A percentile compares a stretch with the other conserved stretches of the same genome.
These are phyloP conservation scores for Cisticola juncidis DNA, from an alignment of 2,113 vertebrate species.

Conservation along the genomic window DNA sequence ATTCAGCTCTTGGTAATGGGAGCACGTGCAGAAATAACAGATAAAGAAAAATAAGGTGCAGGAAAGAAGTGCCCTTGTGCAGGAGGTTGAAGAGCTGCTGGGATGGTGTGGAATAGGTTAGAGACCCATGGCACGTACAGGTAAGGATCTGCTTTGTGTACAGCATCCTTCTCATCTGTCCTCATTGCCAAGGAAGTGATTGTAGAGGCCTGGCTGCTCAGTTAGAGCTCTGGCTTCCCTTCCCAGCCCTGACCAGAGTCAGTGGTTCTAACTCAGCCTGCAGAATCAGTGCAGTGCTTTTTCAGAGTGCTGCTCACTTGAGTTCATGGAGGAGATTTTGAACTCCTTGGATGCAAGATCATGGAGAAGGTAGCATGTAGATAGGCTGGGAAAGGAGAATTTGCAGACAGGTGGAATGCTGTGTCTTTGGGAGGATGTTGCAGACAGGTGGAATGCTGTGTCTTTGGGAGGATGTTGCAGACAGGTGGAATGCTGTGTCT, in stretches of 20 bases:
- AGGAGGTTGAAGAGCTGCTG: neutral
- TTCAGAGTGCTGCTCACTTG: rapidly evolving
- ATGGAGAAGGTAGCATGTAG: neutral
- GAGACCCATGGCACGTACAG: rapidly evolving
- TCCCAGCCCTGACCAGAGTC: neutral
- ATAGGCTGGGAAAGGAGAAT: neutral
- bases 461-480: neutral
- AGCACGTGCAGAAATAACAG: neutral
- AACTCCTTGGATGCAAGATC: neutral
- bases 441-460: neutral
- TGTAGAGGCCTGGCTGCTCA: neutral
- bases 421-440: neutral
- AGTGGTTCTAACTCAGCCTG: neutral
- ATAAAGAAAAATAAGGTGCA: neutral
- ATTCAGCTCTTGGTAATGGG: neutral
- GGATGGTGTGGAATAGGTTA: neutral
- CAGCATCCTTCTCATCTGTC: neutral
- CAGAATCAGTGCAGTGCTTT: neutral
- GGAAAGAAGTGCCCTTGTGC: neutral
- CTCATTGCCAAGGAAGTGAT: neutral
- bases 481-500: neutral
- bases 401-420: neutral
- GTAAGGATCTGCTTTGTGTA: neutral
- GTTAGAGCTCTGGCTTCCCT: neutral
- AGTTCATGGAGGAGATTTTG: neutral